Base-by-base conservation (phyloP, 2,797 vertebrate genomes). In the Dryobates pubescens region DNA sequence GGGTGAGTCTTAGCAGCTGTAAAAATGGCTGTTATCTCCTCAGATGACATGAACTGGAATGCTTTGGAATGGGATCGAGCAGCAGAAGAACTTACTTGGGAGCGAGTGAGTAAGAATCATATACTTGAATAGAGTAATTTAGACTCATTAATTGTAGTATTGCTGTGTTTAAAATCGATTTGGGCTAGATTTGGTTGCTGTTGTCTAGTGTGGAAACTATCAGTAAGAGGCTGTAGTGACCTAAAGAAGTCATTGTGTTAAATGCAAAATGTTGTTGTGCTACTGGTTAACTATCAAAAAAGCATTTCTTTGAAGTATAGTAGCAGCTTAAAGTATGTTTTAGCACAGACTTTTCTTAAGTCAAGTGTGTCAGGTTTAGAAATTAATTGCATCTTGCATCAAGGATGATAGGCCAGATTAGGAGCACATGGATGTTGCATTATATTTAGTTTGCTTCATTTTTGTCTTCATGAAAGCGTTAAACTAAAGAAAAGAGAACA, bases 11-110 rank as follows among this genome's bases (percentile, higher is more conserved):
- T 64, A 26, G 81, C 67, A 83, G 56, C 63, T 94, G 29, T 90
- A 68, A 84, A 88, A 93, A 87, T 34, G 89, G 10, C 43, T 36
- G 7, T 95, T 97, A 13, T 96, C 27, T 90, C 89, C 97, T 56
- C 92, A 99, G 99, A 99, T 97, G 99, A 99, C 95, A 99, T 99
- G 99, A 99, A 99, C 92, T 99, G 99, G 99, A 99, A 99, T 90
- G 99, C 99, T 82, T 96, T 99, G 96, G 99, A 99, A 94, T 99
- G 99, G 99, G 99, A 99, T 96, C 98, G 99, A 96, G 99, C 99
- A 38, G 99, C 99, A 20, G 99, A 99, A 96, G 99, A 99, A 84
- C 98, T 99, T 81, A 99, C 99, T 11, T 99, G 99, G 99, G 99
- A 99, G 96, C 97, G 99, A 98, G 99, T 99, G 95, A 98, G 96